Evolutionary conservation across 2,113 vertebrate genomes (phyloP), one percentile per base, ranked within the genome.

Genomic region (Mormyrus iriodes): DNA sequence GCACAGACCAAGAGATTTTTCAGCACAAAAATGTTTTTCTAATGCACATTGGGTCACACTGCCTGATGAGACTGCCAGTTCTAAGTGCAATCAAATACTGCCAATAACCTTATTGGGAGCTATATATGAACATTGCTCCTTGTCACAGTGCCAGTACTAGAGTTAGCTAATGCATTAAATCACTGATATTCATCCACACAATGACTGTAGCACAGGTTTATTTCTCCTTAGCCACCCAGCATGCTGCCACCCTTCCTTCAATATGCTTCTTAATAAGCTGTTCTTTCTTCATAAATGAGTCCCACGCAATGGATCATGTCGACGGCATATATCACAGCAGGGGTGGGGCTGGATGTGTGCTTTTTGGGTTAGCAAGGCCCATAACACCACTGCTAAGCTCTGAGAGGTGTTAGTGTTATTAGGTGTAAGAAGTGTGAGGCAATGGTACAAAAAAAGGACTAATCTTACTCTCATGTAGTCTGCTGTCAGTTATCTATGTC

Each of bases 41-140:
- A n/a, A 17, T 39, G 24, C 49, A 53, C 85, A 27, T 86, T 86
- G 85, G 84, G 48, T 27, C 48, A 85, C 48, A 51, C 10, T n/a
- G n/a, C 12, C 17, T 35, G n/a, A 39, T 53, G 44, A 49, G 42
- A 13, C 44, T 27, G 83, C 46, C 83, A 51, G 44, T 27, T 85
- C 17, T 49, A 52, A 86, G 51, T 58, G 85, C 86, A 44, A 61
- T 87, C 35, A 3, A 19, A 61, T 39, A 46, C 53, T 61, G 86
- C 86, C 55, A 61, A 19, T 10, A 31, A 31, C 51, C 21, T 58
- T 86, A 39, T n/a, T 35, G 19, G 85, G 13, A 51, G 49, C 21
- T 91, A 39, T 51, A 93, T 92, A 93, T 91, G 8, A 92, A 93
- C 91, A 89, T 58, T 85, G 84, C 51, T 89, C 90, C 89, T 83